Evolutionary conservation across 2,113 vertebrate species (phyloP).

Genomic region (Jacana jacana): DNA sequence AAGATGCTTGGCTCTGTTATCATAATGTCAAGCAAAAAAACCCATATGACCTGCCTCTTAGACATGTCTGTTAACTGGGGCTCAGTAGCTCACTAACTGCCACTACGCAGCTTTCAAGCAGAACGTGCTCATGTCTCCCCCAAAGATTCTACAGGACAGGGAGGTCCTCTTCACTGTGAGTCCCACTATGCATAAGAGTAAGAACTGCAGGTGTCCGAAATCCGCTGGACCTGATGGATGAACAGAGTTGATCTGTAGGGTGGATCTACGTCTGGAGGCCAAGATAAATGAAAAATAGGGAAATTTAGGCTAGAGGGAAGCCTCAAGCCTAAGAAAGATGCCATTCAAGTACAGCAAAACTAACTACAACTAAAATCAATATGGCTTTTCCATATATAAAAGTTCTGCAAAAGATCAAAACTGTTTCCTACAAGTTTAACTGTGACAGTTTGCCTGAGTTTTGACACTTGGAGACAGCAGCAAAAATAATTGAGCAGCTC

Average conservation of each 20-base stretch:
- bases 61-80: background rate
- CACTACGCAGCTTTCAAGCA: background rate
- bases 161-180: background rate
- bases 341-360: background rate
- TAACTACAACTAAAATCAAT: background rate
- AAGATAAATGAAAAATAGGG: background rate
- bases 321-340: background rate
- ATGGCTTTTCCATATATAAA: background rate
- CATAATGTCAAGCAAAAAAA: background rate
- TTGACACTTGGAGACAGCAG: background rate
- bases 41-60: background rate
- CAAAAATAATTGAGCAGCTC: background rate
- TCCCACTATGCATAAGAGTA: background rate
- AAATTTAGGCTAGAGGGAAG: background rate
- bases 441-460: background rate
- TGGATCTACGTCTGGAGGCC: background rate
- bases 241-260: background rate
- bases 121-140: background rate
- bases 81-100: background rate
- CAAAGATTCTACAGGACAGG: background rate
- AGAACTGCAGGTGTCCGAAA: background rate
- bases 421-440: background rate
- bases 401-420: background rate
- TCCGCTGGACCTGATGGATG: background rate
- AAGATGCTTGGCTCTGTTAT: background rate